These are phyloP conservation scores for Psilopsiagon aurifrons DNA, from an alignment of 2,113 vertebrate species.

Conservation along the genomic window DNA sequence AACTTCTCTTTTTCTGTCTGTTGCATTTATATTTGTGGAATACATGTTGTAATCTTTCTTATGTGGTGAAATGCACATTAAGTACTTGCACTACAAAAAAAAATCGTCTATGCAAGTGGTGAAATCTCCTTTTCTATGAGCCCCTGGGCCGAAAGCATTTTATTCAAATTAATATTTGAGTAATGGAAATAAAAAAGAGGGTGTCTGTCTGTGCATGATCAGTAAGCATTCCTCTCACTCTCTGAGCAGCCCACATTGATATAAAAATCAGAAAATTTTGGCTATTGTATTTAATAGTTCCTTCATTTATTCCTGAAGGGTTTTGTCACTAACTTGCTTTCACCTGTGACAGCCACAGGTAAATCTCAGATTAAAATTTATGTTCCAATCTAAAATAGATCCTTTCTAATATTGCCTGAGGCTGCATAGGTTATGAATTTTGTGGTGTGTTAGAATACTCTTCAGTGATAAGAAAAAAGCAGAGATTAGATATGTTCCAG, in stretches of 20 bases:
- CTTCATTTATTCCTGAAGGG: conserved; percentile 57
- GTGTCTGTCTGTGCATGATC: background rate
- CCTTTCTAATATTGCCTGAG: conserved; percentile 53
- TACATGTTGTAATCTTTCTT: background rate
- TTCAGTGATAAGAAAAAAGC: conserved; percentile 67
- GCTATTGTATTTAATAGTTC: conserved; percentile 37
- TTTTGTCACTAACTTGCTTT: conserved; percentile 38
- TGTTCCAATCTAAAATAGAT: conserved; percentile 65
- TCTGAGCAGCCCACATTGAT: background rate
- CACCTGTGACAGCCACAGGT: conserved; percentile 63
- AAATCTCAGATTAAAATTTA: conserved; percentile 73
- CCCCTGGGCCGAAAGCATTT: background rate
- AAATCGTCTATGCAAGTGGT: fast-evolving
- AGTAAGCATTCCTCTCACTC: background rate
- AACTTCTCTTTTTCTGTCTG: background rate
- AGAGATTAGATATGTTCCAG: conserved; percentile 74
- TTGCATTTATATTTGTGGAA: background rate
- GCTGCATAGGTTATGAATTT: conserved; percentile 65
- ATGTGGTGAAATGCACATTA: background rate
- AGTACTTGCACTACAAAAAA: background rate
- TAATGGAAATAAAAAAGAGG: background rate
- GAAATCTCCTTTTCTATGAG: background rate
- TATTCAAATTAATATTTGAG: background rate
- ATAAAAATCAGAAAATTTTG: background rate
- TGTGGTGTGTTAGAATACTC: conserved; percentile 45